phyloP scores from a whole-genome alignment of 2,113 vertebrate species.

The Ramphastos sulfuratus region DNA sequence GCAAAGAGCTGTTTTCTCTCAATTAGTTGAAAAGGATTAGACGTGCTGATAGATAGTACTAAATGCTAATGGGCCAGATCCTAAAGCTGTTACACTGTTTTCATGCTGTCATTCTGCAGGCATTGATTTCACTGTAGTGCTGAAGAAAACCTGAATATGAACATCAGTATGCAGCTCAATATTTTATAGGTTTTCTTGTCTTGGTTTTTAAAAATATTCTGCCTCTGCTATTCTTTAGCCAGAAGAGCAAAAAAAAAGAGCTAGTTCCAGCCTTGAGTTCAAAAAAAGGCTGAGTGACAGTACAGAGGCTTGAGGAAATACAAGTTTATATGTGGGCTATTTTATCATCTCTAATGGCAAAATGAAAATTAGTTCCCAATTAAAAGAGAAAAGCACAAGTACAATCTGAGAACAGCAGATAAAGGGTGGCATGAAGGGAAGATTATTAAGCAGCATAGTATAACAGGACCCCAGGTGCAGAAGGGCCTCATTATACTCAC shows the following conservation, averaged over 20 bases:
- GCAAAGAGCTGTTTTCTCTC: constrained; percentile 68
- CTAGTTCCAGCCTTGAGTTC: constrained; percentile 45
- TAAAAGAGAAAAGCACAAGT: constrained; percentile 74
- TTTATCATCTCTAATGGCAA: constrained; percentile 75
- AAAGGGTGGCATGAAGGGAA: constrained; percentile 68
- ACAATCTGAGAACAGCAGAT: constrained; percentile 68
- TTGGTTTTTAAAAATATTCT: constrained; percentile 70
- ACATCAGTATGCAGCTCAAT: constrained; percentile 61
- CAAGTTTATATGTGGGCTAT: constrained; percentile 56
- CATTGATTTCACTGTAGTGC: constrained; percentile 29
- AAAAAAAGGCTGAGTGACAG: constrained; percentile 61
- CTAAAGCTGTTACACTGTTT: constrained; percentile 17
- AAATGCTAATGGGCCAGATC: constrained; percentile 61
- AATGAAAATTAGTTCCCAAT: constrained; percentile 79
- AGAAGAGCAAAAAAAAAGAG: constrained; percentile 72
- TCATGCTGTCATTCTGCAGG: constrained; percentile 1
- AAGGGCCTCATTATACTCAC: constrained; percentile 70
- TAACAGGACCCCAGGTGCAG: constrained; percentile 71
- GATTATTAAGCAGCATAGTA: constrained; percentile 70
- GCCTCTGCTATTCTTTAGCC: constrained; percentile 64
- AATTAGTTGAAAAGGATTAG: constrained; percentile 75
- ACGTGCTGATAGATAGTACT: constrained; percentile 58
- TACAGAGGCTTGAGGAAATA: constrained; percentile 68
- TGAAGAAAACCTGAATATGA: background rate
- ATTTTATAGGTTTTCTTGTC: constrained; percentile 70